phyloP scores from a whole-genome alignment of 2,797 vertebrate species.

The Gambusia yucatana region DNA sequence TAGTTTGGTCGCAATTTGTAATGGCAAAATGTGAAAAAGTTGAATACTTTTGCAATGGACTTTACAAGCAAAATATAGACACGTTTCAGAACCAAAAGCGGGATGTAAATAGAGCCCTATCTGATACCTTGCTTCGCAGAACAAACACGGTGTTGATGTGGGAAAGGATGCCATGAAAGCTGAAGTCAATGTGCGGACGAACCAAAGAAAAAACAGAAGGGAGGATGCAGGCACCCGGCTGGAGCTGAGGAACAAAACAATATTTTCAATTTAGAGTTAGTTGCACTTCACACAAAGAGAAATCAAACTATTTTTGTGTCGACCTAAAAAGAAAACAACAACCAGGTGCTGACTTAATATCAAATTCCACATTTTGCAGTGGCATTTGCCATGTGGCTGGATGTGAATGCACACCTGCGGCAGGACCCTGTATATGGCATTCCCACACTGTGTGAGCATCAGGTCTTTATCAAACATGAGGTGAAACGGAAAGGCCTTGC shows the following conservation, averaged over 20 bases:
- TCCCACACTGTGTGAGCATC: slow-evolving; percentile 96
- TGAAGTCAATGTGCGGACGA: slow-evolving; percentile 97
- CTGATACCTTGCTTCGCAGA: slow-evolving; percentile 93
- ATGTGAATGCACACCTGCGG: slow-evolving; percentile 86
- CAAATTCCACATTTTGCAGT: slow-evolving; percentile 1
- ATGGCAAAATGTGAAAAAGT: not conserved
- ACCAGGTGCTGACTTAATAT: not conserved
- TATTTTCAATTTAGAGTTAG: not conserved
- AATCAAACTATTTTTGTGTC: not conserved
- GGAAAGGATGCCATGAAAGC: slow-evolving; percentile 97
- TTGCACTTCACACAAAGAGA: not conserved
- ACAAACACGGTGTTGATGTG: slow-evolving; percentile 99
- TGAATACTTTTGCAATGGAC: not conserved
- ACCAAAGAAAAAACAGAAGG: slow-evolving; percentile 97
- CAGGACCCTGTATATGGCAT: slow-evolving; percentile 96
- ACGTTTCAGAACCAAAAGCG: not conserved
- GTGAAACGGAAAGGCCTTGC: slow-evolving; percentile 99
- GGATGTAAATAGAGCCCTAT: not conserved
- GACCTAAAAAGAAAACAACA: slow-evolving; percentile 3
- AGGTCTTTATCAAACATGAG: slow-evolving; percentile 97
- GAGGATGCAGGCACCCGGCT: slow-evolving; percentile 93
- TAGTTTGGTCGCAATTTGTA: not conserved
- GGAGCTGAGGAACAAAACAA: slow-evolving; percentile 82
- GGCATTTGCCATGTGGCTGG: not conserved
- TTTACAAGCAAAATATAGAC: not conserved